These are phyloP conservation scores for Andrena minutula DNA, from an alignment of 2,888 invertebrate genomes.

Conservation along the genomic window DNA sequence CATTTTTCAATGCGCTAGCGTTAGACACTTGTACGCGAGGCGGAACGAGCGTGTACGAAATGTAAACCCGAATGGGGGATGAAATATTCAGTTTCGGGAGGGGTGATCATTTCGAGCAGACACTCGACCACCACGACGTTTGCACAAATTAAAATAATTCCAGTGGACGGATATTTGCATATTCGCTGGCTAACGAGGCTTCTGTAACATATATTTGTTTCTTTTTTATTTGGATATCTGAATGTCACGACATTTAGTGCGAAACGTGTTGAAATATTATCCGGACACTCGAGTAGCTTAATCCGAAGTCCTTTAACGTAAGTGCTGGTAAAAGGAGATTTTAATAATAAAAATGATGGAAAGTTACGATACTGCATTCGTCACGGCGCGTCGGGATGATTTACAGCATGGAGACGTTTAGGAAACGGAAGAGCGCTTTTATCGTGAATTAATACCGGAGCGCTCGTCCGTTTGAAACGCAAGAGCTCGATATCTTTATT, in stretches of 20 bases:
- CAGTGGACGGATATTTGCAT: too few relatives aligned
- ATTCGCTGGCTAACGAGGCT: too few relatives aligned
- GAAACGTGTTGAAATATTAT: background rate
- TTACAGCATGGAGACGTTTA: conserved; percentile 22
- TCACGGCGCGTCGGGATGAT: conserved; percentile 5
- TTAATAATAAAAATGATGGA: background rate
- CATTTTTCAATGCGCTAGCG: conserved; percentile 38
- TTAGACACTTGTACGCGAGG: conserved; percentile 35
- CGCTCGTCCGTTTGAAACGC: conserved; percentile 39
- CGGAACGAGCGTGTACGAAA: background rate
- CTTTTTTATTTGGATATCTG: background rate
- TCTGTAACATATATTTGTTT: too few relatives aligned
- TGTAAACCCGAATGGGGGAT: conserved; percentile 19
- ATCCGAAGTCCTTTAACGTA: conserved; percentile 1
- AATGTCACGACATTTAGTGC: background rate
- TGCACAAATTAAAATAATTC: conserved; percentile 13
- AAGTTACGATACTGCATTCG: conserved; percentile 2
- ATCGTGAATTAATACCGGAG: conserved; percentile 50
- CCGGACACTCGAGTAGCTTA: background rate
- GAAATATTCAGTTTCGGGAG: conserved; percentile 34
- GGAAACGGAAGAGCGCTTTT: conserved; percentile 38
- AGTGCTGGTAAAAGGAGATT: background rate
- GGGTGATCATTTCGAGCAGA: background rate
- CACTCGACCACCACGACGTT: background rate
- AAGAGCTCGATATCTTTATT: conserved; percentile 62